Evolutionary conservation across 2,797 vertebrate genomes (phyloP).

Genomic region (Semaprochilodus insignis): DNA sequence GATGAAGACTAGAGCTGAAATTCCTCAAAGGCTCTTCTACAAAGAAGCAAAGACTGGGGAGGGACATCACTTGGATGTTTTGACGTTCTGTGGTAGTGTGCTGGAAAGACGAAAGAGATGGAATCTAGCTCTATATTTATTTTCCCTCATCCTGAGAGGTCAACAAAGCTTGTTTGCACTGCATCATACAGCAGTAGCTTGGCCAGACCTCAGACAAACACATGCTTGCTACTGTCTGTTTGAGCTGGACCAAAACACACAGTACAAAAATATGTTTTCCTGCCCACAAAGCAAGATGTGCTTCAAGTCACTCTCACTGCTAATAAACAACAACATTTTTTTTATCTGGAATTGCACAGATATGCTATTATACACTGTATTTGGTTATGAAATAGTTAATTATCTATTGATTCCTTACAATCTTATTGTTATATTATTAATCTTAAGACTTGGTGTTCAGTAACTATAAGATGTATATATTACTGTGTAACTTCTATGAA

Average conservation of each 20-base stretch:
- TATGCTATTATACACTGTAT: no score
- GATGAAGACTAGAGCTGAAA: not conserved
- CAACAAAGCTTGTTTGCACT: constrained; percentile 62
- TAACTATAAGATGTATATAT: no score
- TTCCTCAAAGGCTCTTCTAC: constrained; percentile 20
- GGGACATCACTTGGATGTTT: constrained; percentile 60
- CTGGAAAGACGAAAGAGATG: constrained; percentile 49
- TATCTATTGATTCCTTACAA: no score
- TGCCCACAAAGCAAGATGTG: not conserved
- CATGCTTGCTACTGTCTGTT: constrained; percentile 52
- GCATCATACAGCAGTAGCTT: constrained; percentile 48
- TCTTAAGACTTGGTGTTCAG: no score
- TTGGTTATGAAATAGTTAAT: no score
- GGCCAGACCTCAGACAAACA: constrained; percentile 63
- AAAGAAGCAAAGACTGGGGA: constrained; percentile 47
- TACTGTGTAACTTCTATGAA: no score
- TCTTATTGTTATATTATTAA: no score
- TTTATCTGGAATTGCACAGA: not conserved
- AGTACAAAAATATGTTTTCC: not conserved
- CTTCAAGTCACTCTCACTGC: not conserved
- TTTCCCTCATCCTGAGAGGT: constrained; percentile 54
- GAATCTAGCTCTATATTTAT: constrained; percentile 55
- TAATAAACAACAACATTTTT: not conserved
- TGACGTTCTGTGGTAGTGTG: constrained; percentile 53
- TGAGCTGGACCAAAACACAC: constrained; percentile 56